phyloP scores from a whole-genome alignment of 2,797 vertebrate genomes.

The Melanotaenia pygmaea region DNA sequence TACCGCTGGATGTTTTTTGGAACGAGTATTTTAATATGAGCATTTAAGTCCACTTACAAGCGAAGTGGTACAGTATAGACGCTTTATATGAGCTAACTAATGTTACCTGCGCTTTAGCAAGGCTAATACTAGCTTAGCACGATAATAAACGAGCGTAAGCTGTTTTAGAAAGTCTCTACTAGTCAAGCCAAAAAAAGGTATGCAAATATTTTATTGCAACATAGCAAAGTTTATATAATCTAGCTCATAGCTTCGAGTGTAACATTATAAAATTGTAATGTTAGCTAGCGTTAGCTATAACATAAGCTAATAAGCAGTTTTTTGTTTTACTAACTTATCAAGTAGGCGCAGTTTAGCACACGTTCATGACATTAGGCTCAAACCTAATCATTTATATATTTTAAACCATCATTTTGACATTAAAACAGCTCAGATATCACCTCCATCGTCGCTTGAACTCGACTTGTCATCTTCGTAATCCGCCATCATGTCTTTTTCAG shows the following conservation, averaged over 20 bases:
- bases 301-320: conserved; percentile 34
- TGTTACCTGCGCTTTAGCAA: conserved; percentile 13
- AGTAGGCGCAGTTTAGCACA: not conserved
- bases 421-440: conserved; percentile 79
- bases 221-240: not conserved
- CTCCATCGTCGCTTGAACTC: conserved; percentile 71
- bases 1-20: not conserved
- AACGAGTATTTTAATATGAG: not conserved
- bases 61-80: not conserved
- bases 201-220: not conserved
- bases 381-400: not conserved
- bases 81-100: not conserved
- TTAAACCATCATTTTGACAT: conserved; percentile 14
- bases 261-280: not conserved
- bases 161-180: not conserved
- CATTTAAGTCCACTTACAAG: not conserved
- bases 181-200: not conserved
- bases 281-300: conserved; percentile 19
- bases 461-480: conserved; percentile 61
- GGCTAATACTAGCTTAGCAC: conserved; percentile 5
- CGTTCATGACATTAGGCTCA: not conserved
- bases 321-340: not conserved
- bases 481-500: conserved; percentile 68
- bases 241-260: not conserved
- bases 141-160: not conserved